Evolutionary conservation across 2,113 vertebrate genomes (phyloP).

Genomic region (Platichthys flesus): DNA sequence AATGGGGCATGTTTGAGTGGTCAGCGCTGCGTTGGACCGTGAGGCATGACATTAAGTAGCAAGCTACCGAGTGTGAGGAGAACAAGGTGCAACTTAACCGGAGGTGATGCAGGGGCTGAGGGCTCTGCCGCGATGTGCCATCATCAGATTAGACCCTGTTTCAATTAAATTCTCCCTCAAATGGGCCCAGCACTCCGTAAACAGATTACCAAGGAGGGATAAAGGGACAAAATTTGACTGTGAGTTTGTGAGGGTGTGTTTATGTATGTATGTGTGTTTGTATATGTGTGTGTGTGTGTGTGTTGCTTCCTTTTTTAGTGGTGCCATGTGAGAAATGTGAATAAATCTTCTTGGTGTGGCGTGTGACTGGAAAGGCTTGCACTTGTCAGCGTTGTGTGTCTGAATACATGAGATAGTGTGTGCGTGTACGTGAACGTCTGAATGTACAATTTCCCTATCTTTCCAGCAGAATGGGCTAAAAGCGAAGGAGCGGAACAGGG

Average conservation of each 20-base stretch:
- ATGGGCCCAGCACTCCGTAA: conserved; percentile 66
- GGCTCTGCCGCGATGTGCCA: conserved; percentile 31
- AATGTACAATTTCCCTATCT: conserved; percentile 58
- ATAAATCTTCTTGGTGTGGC: conserved; percentile 33
- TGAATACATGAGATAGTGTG: conserved; percentile 52
- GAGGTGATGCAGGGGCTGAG: conserved; percentile 50
- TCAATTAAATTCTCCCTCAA: conserved; percentile 76
- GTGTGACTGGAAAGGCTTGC: conserved; percentile 46
- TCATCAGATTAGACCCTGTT: conserved; percentile 72
- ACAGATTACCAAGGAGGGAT: conserved; percentile 70
- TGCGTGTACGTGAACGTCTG: conserved; percentile 23
- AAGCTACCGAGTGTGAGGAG: conserved; percentile 55
- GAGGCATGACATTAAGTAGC: conserved; percentile 76
- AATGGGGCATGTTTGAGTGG: conserved; percentile 62
- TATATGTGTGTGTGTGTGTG: conserved; percentile 25
- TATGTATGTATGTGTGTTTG: conserved; percentile 20
- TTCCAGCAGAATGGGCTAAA: conserved; percentile 57
- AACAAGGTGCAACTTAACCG: conserved; percentile 61
- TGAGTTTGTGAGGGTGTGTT: conserved; percentile 35
- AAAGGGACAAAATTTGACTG: conserved; percentile 60
- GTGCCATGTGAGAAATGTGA: conserved; percentile 38
- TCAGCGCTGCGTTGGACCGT: conserved; percentile 58
- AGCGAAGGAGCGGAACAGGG: conserved; percentile 30
- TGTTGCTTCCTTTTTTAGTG: conserved; percentile 20
- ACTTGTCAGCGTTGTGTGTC: conserved; percentile 38